Evolutionary conservation across 2,888 invertebrate genomes (phyloP).

Genomic region (Seira sanloemensis): DNA sequence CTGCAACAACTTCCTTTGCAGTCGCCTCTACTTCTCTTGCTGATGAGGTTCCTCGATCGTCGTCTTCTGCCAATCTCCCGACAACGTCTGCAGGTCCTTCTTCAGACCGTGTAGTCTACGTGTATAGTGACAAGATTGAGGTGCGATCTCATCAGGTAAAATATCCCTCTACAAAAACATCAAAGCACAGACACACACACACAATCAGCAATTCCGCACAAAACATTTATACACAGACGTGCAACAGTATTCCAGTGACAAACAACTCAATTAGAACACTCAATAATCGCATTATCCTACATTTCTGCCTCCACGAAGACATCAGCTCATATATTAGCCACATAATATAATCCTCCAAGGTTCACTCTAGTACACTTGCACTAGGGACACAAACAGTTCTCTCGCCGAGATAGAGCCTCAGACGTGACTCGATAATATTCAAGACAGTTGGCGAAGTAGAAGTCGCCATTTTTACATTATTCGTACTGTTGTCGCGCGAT

Average conservation of each 20-base stretch:
- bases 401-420: no score
- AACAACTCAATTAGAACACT: no score
- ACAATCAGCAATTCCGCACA: not conserved
- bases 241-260: no score
- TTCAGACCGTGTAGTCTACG: slow-evolving; percentile 78
- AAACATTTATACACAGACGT: not conserved
- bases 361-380: no score
- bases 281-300: not conserved
- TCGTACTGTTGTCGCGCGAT: no score
- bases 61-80: slow-evolving; percentile 66
- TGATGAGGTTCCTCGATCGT: slow-evolving; percentile 50
- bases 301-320: no score
- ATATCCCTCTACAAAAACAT: slow-evolving; percentile 60
- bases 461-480: no score
- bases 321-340: no score
- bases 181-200: slow-evolving; percentile 14
- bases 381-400: no score
- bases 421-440: no score
- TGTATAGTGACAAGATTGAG: slow-evolving; percentile 79
- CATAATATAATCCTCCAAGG: no score
- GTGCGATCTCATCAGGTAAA: slow-evolving; percentile 78
- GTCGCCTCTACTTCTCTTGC: slow-evolving; percentile 63
- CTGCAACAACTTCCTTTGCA: slow-evolving; percentile 59
- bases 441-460: no score
- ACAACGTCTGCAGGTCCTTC: slow-evolving; percentile 70